Percentiles rank a stretch among this genome's conserved stretches.
Evolutionary conservation across 2,113 vertebrate genomes (phyloP).

Genomic region (Oryzias celebensis): DNA sequence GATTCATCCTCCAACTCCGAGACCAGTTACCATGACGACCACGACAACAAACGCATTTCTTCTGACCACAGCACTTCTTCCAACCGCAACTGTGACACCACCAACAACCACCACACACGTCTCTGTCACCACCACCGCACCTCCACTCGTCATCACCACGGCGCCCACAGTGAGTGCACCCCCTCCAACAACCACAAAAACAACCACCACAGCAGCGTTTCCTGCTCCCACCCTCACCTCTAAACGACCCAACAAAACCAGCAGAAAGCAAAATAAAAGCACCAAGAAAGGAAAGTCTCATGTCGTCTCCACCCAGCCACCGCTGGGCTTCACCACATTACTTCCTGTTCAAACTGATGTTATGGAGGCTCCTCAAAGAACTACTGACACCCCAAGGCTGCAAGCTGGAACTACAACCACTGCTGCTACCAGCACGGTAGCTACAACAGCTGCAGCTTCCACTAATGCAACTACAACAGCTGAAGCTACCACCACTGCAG

Average conservation of each 20-base stretch:
- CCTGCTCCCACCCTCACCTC: background rate
- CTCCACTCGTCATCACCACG: constrained; percentile 40
- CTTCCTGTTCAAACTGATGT: constrained; percentile 10
- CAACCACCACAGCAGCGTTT: constrained; percentile 1
- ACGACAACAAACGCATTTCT: constrained; percentile 3
- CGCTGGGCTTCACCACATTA: constrained; percentile 8
- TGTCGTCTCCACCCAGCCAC: background rate
- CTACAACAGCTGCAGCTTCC: background rate
- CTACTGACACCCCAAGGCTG: constrained; percentile 9
- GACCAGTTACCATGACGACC: constrained; percentile 26
- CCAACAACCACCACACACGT: constrained; percentile 2
- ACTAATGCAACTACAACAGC: background rate
- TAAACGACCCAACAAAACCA: constrained; percentile 42
- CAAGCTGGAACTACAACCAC: constrained; percentile 2
- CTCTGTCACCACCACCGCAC: constrained; percentile 13
- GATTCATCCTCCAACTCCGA: constrained; percentile 63
- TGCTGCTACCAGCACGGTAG: background rate
- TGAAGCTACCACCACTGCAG: background rate
- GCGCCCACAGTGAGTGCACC: constrained; percentile 21
- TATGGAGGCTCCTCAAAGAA: constrained; percentile 16
- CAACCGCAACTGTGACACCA: constrained; percentile 4
- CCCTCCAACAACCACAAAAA: constrained; percentile 7
- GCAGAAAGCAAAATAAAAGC: constrained; percentile 62
- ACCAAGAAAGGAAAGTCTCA: constrained; percentile 58
- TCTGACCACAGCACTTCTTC: constrained; percentile 7